Percentiles rank a stretch among this genome's conserved stretches.
Conservation (phyloP, 2,797 vertebrate species). For the Enteromius fasciolatus region DNA sequence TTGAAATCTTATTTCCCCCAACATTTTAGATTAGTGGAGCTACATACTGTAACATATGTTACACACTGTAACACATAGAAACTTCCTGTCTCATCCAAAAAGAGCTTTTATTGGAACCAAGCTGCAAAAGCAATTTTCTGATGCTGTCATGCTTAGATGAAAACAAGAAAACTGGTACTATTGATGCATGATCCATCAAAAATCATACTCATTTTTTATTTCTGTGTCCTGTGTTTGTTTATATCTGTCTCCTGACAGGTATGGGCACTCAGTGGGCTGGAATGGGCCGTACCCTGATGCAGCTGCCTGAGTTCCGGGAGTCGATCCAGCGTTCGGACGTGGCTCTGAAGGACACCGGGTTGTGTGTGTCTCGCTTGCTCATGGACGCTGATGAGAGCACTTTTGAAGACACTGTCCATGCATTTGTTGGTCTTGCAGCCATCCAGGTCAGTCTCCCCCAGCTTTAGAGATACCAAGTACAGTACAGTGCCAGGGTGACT, state of each 20-base stretch:
- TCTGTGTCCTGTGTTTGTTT: conserved; percentile 17
- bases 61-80: not conserved
- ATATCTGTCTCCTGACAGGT: conserved; percentile 71
- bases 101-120: not conserved
- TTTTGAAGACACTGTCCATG: conserved; percentile 88
- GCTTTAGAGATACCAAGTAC: not conserved
- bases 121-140: not conserved
- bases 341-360: conserved; percentile 82
- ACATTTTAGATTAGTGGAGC: not conserved
- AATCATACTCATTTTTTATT: not conserved
- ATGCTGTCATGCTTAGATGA: not conserved
- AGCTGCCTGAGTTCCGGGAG: conserved; percentile 82
- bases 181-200: not conserved
- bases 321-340: conserved; percentile 88
- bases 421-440: conserved; percentile 94
- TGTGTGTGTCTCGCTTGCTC: conserved; percentile 87
- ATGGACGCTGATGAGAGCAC: conserved; percentile 82
- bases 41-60: not conserved
- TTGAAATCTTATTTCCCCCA: not conserved
- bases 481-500: not conserved
- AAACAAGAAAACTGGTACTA: not conserved
- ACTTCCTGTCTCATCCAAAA: not conserved
- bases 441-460: conserved; percentile 83
- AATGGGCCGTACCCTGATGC: conserved; percentile 95
- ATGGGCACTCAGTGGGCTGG: conserved; percentile 96